Percentiles rank a stretch among this genome's conserved stretches.
Conservation (phyloP, 2,888 invertebrate species). For the Beris chalybata region DNA sequence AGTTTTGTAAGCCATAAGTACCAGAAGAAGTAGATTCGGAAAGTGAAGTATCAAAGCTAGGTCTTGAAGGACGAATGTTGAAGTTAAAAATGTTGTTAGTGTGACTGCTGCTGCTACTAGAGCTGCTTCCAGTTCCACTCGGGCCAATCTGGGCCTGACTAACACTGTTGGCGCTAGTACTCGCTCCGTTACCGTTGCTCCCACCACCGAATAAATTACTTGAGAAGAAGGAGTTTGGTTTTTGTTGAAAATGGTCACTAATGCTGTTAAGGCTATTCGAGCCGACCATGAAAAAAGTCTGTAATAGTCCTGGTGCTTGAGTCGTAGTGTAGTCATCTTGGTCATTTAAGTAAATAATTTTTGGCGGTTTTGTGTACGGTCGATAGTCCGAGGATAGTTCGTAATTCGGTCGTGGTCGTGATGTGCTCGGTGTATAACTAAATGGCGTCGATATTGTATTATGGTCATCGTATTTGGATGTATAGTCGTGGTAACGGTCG, state of each 20-base stretch:
- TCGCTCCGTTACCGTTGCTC: neutral
- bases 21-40: slow-evolving; percentile 12
- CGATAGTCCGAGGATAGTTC: slow-evolving; percentile 29
- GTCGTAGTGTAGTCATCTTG: slow-evolving; percentile 44
- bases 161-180: neutral
- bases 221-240: slow-evolving; percentile 15
- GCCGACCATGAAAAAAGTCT: slow-evolving; percentile 49
- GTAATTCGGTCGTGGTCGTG: slow-evolving; percentile 17
- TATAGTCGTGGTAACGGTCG: slow-evolving; percentile 21
- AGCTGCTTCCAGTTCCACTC: neutral
- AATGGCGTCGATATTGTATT: slow-evolving; percentile 40
- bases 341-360: slow-evolving; percentile 52
- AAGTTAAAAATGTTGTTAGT: slow-evolving; percentile 27
- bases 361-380: slow-evolving; percentile 50
- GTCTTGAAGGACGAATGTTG: slow-evolving; percentile 16
- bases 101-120: slow-evolving; percentile 1
- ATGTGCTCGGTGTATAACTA: slow-evolving; percentile 33
- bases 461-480: slow-evolving; percentile 22
- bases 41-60: slow-evolving; percentile 9
- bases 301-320: slow-evolving; percentile 48
- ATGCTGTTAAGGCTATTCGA: slow-evolving; percentile 19
- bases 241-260: slow-evolving; percentile 9
- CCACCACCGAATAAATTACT: slow-evolving; percentile 27
- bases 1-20: slow-evolving; percentile 15
- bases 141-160: slow-evolving; percentile 1